phyloP scores from a whole-genome alignment of 2,888 invertebrate species.

The Drosophila hawaiiensis region DNA sequence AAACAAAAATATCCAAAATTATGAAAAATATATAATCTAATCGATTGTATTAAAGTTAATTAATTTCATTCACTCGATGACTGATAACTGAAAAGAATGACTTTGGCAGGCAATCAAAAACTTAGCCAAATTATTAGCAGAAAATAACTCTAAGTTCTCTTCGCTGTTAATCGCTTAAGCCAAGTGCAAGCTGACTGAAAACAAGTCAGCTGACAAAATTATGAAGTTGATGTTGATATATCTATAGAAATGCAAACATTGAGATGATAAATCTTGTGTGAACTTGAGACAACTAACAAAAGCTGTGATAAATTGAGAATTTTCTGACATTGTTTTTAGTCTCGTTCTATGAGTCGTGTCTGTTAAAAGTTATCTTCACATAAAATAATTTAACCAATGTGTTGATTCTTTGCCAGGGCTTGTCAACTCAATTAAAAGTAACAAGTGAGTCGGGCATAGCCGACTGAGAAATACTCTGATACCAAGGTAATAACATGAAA shows the following conservation, averaged over 20 bases:
- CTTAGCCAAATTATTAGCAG: slow-evolving; percentile 4
- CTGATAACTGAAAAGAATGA: slow-evolving; percentile 20
- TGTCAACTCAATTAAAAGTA: slow-evolving; percentile 41
- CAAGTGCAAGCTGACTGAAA: slow-evolving; percentile 19
- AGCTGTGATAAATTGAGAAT: slow-evolving; percentile 9
- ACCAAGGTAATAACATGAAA: neutral
- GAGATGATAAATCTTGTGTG: slow-evolving; percentile 1
- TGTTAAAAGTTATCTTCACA: slow-evolving; percentile 27
- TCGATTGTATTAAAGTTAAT: slow-evolving; percentile 66
- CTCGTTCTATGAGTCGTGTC: slow-evolving; percentile 38
- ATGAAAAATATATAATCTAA: slow-evolving; percentile 50
- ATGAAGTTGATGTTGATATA: slow-evolving; percentile 6
- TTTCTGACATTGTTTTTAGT: slow-evolving; percentile 1
- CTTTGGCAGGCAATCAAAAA: slow-evolving; percentile 11
- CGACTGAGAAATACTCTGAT: neutral
- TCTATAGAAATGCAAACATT: neutral
- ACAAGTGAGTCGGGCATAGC: neutral
- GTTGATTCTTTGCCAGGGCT: slow-evolving; percentile 15
- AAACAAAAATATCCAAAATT: neutral
- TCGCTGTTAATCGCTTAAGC: slow-evolving; percentile 16
- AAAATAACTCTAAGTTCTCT: slow-evolving; percentile 18
- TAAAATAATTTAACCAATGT: slow-evolving; percentile 27
- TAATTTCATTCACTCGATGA: slow-evolving; percentile 48
- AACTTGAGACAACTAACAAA: neutral
- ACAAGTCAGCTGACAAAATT: slow-evolving; percentile 38